Percentiles rank a stretch among this genome's conserved stretches.
phyloP scores from a whole-genome alignment of 2,888 invertebrate species.

The Trilocha varians region DNA sequence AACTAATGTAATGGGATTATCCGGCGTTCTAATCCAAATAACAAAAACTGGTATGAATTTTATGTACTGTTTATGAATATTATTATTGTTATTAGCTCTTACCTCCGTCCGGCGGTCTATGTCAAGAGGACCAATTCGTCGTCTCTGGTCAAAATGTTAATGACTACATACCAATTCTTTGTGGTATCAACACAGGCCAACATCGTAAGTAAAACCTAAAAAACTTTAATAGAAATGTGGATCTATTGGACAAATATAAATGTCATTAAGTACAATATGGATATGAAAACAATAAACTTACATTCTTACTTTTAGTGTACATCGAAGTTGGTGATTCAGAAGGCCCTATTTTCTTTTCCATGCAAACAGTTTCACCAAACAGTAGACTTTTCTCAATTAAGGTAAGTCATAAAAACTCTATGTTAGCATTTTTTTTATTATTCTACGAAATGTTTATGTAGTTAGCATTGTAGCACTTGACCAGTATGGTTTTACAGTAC shows the following conservation, averaged over 20 bases:
- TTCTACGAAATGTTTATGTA: too few relatives aligned
- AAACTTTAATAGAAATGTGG: neutral
- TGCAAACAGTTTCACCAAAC: slow-evolving; percentile 72
- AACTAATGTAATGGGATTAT: too few relatives aligned
- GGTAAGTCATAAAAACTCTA: slow-evolving; percentile 53
- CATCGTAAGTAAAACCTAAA: slow-evolving; percentile 70
- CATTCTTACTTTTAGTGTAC: slow-evolving; percentile 68
- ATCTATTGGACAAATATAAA: neutral
- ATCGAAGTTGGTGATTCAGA: slow-evolving; percentile 77
- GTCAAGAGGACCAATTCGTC: slow-evolving; percentile 79
- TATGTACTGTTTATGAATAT: too few relatives aligned
- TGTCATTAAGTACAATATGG: neutral
- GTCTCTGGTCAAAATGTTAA: slow-evolving; percentile 81
- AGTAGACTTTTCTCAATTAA: slow-evolving; percentile 77
- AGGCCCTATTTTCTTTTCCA: slow-evolving; percentile 77
- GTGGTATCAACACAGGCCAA: slow-evolving; percentile 84
- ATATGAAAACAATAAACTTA: neutral
- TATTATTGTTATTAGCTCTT: slow-evolving; percentile 64
- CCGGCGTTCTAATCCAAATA: too few relatives aligned
- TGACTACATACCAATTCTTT: slow-evolving; percentile 78
- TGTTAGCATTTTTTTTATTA: too few relatives aligned
- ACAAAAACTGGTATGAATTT: too few relatives aligned
- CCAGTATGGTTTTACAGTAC: neutral
- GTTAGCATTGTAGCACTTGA: too few relatives aligned
- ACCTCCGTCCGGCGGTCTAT: slow-evolving; percentile 79